phyloP scores from a whole-genome alignment of 2,797 vertebrate species.

The Anas bahamensis region DNA sequence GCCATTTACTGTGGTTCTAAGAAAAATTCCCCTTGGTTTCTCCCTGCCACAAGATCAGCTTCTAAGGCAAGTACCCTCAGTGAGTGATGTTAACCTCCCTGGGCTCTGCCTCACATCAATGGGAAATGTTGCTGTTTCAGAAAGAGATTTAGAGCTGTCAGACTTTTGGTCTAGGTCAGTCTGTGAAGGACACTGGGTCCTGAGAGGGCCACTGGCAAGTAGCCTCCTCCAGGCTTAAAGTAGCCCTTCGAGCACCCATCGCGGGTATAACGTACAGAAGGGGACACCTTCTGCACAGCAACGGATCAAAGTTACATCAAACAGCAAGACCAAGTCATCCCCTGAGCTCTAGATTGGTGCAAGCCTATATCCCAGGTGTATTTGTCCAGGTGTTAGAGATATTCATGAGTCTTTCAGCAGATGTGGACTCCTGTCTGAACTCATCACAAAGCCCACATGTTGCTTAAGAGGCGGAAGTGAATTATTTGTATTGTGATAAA shows the following conservation, averaged over 20 bases:
- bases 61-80: not conserved
- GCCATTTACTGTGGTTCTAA: not conserved
- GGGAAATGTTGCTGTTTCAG: not conserved
- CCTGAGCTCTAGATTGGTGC: not conserved
- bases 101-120: not conserved
- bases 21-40: not conserved
- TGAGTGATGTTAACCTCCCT: not conserved
- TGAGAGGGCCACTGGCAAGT: not conserved
- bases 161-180: not conserved
- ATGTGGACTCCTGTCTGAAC: not conserved
- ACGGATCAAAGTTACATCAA: not conserved
- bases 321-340: not conserved
- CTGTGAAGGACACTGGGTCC: not conserved
- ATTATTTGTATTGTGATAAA: not conserved
- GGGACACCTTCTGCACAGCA: not conserved
- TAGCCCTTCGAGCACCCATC: not conserved
- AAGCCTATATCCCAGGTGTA: not conserved
- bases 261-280: accelerated
- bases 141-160: not conserved
- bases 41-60: not conserved
- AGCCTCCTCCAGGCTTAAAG: not conserved
- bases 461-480: not conserved
- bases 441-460: accelerated
- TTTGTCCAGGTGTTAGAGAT: not conserved
- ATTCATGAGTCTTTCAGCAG: not conserved